Evolutionary conservation across 2,113 vertebrate genomes (phyloP).

Genomic region (Ibidorhyncha struthersii): DNA sequence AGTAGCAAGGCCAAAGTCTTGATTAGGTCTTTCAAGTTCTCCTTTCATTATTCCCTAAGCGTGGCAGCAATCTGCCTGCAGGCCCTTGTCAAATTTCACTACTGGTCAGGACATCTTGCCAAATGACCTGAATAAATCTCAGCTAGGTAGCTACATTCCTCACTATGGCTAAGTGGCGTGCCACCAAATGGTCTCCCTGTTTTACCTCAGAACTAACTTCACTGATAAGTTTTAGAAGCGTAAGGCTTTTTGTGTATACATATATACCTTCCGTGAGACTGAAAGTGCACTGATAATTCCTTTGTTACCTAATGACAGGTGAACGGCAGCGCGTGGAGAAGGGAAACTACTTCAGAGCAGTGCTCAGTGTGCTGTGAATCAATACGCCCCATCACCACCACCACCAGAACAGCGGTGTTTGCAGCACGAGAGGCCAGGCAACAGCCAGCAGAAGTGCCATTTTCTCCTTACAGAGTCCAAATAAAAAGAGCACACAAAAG

Average conservation of each 20-base stretch:
- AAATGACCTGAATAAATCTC: not conserved
- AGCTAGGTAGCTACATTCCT: not conserved
- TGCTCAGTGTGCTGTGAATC: too few relatives aligned
- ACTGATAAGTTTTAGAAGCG: fast-evolving
- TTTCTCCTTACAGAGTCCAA: not conserved
- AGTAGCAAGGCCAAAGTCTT: not conserved
- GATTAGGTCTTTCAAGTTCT: not conserved
- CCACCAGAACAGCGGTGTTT: not conserved
- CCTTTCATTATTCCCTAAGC: not conserved
- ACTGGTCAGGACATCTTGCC: not conserved
- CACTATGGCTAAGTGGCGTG: fast-evolving
- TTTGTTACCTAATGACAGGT: not conserved
- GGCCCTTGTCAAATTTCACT: not conserved
- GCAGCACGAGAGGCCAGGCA: not conserved
- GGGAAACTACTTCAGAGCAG: not conserved
- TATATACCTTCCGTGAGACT: fast-evolving
- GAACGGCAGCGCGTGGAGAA: not conserved
- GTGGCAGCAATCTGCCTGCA: not conserved
- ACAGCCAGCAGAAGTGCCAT: not conserved
- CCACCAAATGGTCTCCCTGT: not conserved
- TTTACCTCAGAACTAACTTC: not conserved
- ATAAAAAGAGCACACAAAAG: not conserved
- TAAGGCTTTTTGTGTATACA: not conserved
- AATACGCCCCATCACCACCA: not conserved
- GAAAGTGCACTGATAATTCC: not conserved